Conservation (phyloP, 2,797 vertebrate genomes). For the Pseudomugil gertrudae region DNA sequence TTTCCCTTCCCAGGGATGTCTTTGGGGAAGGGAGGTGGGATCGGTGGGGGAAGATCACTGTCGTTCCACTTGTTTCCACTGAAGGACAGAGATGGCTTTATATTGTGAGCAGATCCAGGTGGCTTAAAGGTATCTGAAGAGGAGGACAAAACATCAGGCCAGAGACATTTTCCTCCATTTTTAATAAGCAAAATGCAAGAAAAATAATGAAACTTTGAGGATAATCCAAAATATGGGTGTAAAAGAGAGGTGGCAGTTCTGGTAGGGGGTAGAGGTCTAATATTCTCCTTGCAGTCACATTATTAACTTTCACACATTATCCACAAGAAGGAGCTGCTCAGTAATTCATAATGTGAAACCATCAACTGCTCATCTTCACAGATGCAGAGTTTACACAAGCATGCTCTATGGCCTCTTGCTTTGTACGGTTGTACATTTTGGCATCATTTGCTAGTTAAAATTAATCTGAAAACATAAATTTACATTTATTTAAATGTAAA, state of each 20-base stretch:
- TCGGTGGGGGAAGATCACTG: conserved; percentile 50
- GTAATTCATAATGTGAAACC: not conserved
- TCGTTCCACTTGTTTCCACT: conserved; percentile 31
- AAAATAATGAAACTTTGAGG: too few relatives aligned
- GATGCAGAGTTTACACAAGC: not conserved
- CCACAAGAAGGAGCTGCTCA: conserved; percentile 10
- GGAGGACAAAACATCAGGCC: not conserved
- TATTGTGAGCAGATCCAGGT: conserved; percentile 49
- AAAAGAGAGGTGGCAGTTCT: too few relatives aligned
- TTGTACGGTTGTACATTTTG: not conserved
- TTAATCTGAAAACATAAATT: too few relatives aligned
- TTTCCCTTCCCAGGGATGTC: conserved; percentile 67
- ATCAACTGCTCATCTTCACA: not conserved
- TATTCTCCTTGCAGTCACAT: not conserved
- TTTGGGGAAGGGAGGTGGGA: conserved; percentile 68
- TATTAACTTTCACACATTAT: not conserved
- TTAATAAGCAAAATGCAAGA: too few relatives aligned
- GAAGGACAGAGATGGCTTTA: conserved; percentile 63
- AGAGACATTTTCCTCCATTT: too few relatives aligned
- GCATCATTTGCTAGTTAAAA: too few relatives aligned
- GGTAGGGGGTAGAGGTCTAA: too few relatives aligned
- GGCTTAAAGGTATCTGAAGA: conserved; percentile 74
- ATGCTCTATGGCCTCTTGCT: too few relatives aligned
- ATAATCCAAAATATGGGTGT: too few relatives aligned
- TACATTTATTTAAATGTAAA: too few relatives aligned